Evolutionary conservation across 2,888 invertebrate species (phyloP).

Genomic region (Athalia circularis): DNA sequence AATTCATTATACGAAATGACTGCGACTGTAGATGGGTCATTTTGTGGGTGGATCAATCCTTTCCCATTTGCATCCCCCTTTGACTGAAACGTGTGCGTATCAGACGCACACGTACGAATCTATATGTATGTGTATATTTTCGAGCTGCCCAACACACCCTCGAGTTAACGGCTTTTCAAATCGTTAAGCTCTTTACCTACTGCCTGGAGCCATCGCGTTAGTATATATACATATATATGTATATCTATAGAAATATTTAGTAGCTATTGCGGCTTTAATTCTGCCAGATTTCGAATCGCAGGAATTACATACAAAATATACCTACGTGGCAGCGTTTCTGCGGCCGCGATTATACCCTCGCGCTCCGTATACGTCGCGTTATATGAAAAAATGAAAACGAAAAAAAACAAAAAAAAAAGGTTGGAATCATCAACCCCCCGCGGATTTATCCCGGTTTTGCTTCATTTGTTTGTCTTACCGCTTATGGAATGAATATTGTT

Average conservation of each 20-base stretch:
- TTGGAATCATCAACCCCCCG: neutral
- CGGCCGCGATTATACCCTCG: too few relatives aligned
- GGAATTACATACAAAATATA: too few relatives aligned
- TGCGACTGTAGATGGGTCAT: too few relatives aligned
- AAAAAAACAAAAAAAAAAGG: neutral
- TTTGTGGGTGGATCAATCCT: constrained; percentile 4
- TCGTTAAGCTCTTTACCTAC: constrained; percentile 38
- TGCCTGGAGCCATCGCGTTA: neutral
- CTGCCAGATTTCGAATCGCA: too few relatives aligned
- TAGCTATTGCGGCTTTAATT: too few relatives aligned
- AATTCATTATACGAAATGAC: neutral
- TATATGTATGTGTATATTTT: neutral
- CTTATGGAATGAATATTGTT: constrained; percentile 2
- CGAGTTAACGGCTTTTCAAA: constrained; percentile 35
- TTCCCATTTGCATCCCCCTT: neutral
- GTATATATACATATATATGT: constrained; percentile 5
- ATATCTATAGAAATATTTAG: neutral
- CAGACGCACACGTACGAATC: neutral
- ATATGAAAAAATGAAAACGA: neutral
- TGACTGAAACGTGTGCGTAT: too few relatives aligned
- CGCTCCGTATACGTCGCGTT: too few relatives aligned
- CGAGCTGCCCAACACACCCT: neutral
- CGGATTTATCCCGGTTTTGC: constrained; percentile 8
- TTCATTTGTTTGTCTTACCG: constrained; percentile 5
- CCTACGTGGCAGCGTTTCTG: too few relatives aligned